Conservation (phyloP, 2,888 invertebrate genomes). For the Sinelater perroti region DNA sequence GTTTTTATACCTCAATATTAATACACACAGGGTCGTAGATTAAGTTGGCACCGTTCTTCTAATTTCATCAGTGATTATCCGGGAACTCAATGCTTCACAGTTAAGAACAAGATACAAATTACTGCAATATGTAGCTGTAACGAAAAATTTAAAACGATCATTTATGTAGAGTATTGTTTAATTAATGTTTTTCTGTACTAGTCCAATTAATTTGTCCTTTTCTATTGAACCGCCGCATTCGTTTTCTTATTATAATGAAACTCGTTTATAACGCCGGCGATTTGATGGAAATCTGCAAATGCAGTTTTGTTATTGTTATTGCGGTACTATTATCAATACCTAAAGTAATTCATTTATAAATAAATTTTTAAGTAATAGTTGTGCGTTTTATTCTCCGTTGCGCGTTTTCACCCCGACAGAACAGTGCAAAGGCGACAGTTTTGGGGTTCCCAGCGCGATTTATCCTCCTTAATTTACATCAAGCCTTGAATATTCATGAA, state of each 20-base stretch:
- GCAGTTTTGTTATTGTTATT: conserved; percentile 44
- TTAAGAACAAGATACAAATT: neutral
- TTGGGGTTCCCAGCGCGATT: conserved; percentile 33
- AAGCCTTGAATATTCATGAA: conserved; percentile 47
- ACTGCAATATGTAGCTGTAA: conserved; percentile 11
- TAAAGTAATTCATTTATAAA: conserved; percentile 41
- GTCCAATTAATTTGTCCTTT: conserved; percentile 47
- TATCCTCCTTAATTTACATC: conserved; percentile 45
- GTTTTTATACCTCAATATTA: conserved; percentile 33
- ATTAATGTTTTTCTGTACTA: conserved; percentile 55
- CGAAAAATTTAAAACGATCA: neutral
- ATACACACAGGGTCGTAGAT: conserved; percentile 38
- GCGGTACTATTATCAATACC: conserved; percentile 39
- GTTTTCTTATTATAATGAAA: neutral
- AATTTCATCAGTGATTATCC: conserved; percentile 17
- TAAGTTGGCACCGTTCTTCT: conserved; percentile 30
- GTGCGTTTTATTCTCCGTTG: neutral
- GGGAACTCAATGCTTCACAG: conserved; percentile 4
- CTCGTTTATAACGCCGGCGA: neutral
- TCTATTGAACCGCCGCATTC: conserved; percentile 23
- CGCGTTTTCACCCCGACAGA: neutral
- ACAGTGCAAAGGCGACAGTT: conserved; percentile 3
- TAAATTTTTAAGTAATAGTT: conserved; percentile 30
- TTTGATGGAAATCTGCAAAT: conserved; percentile 32
- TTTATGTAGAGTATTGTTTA: conserved; percentile 1